These are phyloP conservation scores for Tiaroga cobitis DNA, from an alignment of 2,797 vertebrate species.

Conservation along the genomic window DNA sequence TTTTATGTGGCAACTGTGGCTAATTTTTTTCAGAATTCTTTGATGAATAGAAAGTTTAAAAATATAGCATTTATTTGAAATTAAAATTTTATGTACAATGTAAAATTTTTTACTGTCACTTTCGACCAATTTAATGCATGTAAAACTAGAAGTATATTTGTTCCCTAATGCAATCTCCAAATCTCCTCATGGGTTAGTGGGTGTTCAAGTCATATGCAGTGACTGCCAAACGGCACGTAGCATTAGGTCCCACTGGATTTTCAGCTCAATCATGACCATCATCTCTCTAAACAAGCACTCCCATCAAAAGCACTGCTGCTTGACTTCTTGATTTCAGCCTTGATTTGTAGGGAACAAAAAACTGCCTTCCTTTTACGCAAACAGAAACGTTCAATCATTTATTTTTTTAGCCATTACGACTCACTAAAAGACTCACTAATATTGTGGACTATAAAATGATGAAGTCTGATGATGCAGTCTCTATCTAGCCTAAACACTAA, in stretches of 20 bases:
- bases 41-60: neutral
- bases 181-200: constrained; percentile 14
- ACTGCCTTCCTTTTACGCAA: neutral
- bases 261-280: constrained; percentile 28
- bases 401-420: neutral
- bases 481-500: neutral
- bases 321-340: constrained; percentile 12
- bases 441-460: neutral
- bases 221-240: constrained; percentile 58
- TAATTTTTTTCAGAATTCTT: neutral
- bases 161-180: constrained; percentile 34
- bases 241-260: constrained; percentile 52
- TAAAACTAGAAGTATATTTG: constrained; percentile 9
- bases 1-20: neutral
- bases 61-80: neutral
- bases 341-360: constrained; percentile 13
- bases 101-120: neutral
- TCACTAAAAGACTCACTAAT: neutral
- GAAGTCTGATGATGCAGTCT: neutral
- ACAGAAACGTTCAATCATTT: neutral
- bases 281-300: constrained; percentile 52
- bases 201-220: constrained; percentile 11
- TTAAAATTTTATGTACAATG: neutral
- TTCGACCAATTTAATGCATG: neutral
- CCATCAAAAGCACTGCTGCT: constrained; percentile 20